A percentile compares a stretch with the other conserved stretches of the same genome.
phyloP scores from a whole-genome alignment of 2,113 vertebrate genomes.

The Zosterops hypoxanthus region DNA sequence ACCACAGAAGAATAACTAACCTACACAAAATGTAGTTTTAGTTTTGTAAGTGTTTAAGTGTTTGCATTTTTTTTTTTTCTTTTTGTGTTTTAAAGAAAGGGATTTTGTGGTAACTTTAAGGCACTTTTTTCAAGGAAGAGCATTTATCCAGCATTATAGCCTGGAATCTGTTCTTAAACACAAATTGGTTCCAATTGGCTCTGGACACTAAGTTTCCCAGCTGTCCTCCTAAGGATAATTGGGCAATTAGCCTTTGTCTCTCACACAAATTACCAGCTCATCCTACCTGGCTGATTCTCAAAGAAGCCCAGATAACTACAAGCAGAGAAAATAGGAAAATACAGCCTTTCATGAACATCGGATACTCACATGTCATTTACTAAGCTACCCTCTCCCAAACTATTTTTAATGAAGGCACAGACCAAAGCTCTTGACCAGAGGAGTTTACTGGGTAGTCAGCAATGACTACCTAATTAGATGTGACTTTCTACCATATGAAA shows the following conservation, averaged over 20 bases:
- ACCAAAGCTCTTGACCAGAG: background rate
- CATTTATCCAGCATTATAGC: background rate
- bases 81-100: background rate
- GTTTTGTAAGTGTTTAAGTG: background rate
- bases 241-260: conserved; percentile 36
- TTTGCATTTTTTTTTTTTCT: accelerated
- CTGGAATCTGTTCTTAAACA: conserved; percentile 6
- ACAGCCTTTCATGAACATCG: background rate
- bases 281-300: conserved; percentile 1
- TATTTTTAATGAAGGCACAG: background rate
- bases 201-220: background rate
- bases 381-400: background rate
- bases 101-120: background rate
- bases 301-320: background rate
- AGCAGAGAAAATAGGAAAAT: background rate
- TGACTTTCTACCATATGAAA: background rate
- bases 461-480: background rate
- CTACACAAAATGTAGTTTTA: background rate
- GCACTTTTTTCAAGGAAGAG: background rate
- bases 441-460: background rate
- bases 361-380: background rate
- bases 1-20: background rate
- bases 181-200: background rate
- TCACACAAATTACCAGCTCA: conserved; percentile 3
- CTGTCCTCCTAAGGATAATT: conserved; percentile 2